Percentiles rank a stretch among this genome's conserved stretches.
Conservation (phyloP, 2,888 invertebrate genomes). For the Stratiomys singularior region DNA sequence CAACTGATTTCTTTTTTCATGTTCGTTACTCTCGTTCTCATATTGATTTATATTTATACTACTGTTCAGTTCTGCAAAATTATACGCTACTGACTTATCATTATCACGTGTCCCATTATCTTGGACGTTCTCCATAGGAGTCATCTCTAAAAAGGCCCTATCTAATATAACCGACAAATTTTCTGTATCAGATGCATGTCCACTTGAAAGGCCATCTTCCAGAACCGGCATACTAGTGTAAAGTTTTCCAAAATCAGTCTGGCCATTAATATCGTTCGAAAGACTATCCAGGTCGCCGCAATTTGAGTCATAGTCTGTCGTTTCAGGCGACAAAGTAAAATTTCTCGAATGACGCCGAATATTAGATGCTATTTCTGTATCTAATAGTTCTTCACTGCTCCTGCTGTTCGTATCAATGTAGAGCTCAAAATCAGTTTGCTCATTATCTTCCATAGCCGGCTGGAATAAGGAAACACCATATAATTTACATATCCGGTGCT, state of each 20-base stretch:
- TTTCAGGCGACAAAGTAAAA: conserved; percentile 91
- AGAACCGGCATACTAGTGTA: conserved; percentile 89
- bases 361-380: conserved; percentile 63
- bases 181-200: conserved; percentile 92
- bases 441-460: conserved; percentile 58
- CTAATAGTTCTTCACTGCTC: conserved; percentile 63
- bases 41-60: conserved; percentile 47
- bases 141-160: conserved; percentile 54
- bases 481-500: no score
- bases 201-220: conserved; percentile 93
- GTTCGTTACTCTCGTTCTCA: conserved; percentile 53
- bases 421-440: conserved; percentile 64
- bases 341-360: conserved; percentile 75
- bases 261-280: conserved; percentile 64
- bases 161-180: conserved; percentile 66
- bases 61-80: conserved; percentile 48
- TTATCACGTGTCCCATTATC: background rate
- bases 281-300: conserved; percentile 85
- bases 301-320: conserved; percentile 92
- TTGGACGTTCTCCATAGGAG: conserved; percentile 49
- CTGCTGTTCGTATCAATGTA: conserved; percentile 65
- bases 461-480: background rate
- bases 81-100: conserved; percentile 35
- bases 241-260: conserved; percentile 71
- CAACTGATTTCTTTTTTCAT: conserved; percentile 60